These are phyloP conservation scores for Barbus barbus DNA, from an alignment of 2,113 vertebrate species.

Conservation along the genomic window DNA sequence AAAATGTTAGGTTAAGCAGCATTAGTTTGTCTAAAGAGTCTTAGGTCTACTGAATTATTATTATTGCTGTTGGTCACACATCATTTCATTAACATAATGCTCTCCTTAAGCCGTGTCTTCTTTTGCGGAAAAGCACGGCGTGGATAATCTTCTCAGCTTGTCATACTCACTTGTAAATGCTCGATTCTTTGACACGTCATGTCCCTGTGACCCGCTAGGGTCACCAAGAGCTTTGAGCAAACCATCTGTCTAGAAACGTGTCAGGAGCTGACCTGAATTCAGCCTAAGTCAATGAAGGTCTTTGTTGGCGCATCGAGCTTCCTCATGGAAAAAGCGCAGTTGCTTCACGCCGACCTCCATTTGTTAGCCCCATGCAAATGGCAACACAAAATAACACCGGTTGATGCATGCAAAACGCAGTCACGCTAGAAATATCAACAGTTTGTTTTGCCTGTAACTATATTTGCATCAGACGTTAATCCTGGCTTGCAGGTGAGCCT, in stretches of 20 bases:
- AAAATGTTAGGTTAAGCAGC: constrained; percentile 42
- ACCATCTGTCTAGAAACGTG: constrained; percentile 41
- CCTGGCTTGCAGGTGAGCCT: constrained; percentile 12
- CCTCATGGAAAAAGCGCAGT: neutral
- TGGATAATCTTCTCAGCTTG: constrained; percentile 27
- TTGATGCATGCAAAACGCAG: constrained; percentile 49
- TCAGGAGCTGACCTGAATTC: constrained; percentile 41
- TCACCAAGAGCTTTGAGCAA: constrained; percentile 1
- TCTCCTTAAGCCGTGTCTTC: neutral
- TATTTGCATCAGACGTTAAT: constrained; percentile 50
- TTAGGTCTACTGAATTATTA: constrained; percentile 36
- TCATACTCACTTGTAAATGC: neutral
- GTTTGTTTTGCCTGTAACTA: constrained; percentile 44
- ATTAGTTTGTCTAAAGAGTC: constrained; percentile 32
- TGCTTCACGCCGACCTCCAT: constrained; percentile 4
- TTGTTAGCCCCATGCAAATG: constrained; percentile 30
- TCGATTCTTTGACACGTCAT: constrained; percentile 11
- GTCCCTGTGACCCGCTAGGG: constrained; percentile 10
- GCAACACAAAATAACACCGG: constrained; percentile 6
- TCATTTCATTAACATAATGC: constrained; percentile 31
- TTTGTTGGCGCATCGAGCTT: constrained; percentile 3
- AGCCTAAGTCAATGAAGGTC: constrained; percentile 20
- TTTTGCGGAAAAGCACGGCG: neutral
- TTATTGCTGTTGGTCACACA: constrained; percentile 39
- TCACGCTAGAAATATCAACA: constrained; percentile 23